Evolutionary conservation across 2,797 vertebrate species (phyloP).

Genomic region (Malacoctenus gilli): DNA sequence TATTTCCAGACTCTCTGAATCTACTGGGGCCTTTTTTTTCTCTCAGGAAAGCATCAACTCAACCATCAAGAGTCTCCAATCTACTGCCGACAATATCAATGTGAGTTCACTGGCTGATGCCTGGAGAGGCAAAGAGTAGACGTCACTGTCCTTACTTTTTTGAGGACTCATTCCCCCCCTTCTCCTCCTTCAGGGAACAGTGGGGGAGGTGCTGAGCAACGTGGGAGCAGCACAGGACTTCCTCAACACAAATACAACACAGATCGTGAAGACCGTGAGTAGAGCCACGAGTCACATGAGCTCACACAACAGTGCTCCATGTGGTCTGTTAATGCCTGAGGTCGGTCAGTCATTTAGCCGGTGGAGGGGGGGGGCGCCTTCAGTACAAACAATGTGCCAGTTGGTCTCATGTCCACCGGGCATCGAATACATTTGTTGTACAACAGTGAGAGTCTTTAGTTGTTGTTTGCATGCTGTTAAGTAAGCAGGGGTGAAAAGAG

Average conservation of each 20-base stretch:
- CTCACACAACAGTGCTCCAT: constrained; percentile 39
- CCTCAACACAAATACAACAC: constrained; percentile 70
- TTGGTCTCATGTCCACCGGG: too few species aligned
- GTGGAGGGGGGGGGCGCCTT: neutral
- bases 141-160: neutral
- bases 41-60: constrained; percentile 68
- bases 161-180: neutral
- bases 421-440: too few species aligned
- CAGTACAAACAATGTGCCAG: constrained; percentile 8
- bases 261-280: constrained; percentile 85
- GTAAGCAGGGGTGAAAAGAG: too few species aligned
- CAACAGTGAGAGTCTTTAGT: too few species aligned
- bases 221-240: constrained; percentile 73
- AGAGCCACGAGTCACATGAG: constrained; percentile 69
- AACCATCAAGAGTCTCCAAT: constrained; percentile 59
- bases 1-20: neutral
- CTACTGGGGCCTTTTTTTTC: constrained; percentile 23
- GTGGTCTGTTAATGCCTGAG: constrained; percentile 58
- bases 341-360: constrained; percentile 49
- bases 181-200: constrained; percentile 59
- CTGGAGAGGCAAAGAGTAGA: neutral
- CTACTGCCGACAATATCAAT: constrained; percentile 46
- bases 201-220: constrained; percentile 60
- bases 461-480: too few species aligned
- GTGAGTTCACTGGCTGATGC: constrained; percentile 71